Conservation (phyloP, 2,888 invertebrate genomes). For the Trisateles emortualis region DNA sequence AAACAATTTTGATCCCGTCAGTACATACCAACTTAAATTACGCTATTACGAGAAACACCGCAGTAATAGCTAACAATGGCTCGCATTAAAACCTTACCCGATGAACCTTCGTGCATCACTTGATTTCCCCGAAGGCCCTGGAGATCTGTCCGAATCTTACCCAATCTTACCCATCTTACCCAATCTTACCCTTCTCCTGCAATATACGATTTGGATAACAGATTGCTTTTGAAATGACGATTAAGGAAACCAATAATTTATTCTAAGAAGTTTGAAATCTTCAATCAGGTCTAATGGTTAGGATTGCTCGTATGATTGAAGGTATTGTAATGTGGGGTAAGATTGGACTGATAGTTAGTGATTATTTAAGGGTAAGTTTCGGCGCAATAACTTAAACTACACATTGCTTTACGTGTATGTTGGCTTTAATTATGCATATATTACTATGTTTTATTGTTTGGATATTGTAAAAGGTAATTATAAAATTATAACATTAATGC, state of each 20-base stretch:
- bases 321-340: conserved; percentile 12
- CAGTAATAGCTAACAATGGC: conserved; percentile 64
- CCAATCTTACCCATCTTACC: conserved; percentile 40
- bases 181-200: conserved; percentile 55
- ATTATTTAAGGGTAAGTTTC: conserved; percentile 10
- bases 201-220: conserved; percentile 53
- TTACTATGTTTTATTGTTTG: not conserved
- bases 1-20: conserved; percentile 35
- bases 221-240: conserved; percentile 56
- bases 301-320: conserved; percentile 10
- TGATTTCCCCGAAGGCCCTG: conserved; percentile 67
- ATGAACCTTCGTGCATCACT: conserved; percentile 56
- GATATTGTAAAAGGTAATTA: not conserved
- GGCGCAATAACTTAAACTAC: not conserved
- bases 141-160: conserved; percentile 41
- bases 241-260: conserved; percentile 38
- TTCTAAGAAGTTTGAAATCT: conserved; percentile 14
- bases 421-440: not conserved
- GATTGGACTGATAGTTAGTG: conserved; percentile 10
- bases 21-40: conserved; percentile 66
- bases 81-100: conserved; percentile 56
- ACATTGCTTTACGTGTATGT: not conserved
- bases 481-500: not conserved
- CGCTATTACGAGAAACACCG: conserved; percentile 63
- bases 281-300: conserved; percentile 23